Conservation (phyloP, 2,888 invertebrate genomes). For the Furcula furcula region DNA sequence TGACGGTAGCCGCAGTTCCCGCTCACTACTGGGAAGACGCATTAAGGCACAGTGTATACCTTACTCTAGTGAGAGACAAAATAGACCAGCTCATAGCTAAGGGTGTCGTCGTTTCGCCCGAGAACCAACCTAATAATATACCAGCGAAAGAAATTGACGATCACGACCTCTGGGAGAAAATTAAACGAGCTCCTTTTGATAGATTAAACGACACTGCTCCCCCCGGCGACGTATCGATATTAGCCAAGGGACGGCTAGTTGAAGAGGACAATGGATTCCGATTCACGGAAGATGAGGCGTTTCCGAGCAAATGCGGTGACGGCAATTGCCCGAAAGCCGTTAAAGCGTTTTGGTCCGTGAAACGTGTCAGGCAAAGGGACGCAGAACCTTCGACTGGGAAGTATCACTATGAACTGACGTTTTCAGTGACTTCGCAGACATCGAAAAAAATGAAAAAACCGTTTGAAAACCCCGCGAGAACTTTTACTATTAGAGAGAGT, state of each 20-base stretch:
- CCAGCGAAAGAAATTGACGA: conserved; percentile 61
- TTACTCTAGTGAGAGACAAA: conserved; percentile 83
- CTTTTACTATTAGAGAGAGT: conserved; percentile 83
- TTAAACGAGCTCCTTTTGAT: conserved; percentile 71
- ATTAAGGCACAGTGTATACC: conserved; percentile 84
- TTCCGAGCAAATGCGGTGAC: conserved; percentile 54
- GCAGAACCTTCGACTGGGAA: conserved; percentile 64
- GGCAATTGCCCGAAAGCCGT: conserved; percentile 77
- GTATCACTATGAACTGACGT: conserved; percentile 84
- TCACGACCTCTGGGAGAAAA: conserved; percentile 73
- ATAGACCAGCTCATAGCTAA: conserved; percentile 74
- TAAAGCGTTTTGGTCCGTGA: conserved; percentile 86
- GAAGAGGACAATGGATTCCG: conserved; percentile 73
- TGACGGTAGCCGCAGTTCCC: conserved; percentile 43
- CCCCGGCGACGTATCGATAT: conserved; percentile 84
- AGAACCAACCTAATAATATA: conserved; percentile 42
- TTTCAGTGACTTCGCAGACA: conserved; percentile 82
- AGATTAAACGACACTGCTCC: conserved; percentile 64
- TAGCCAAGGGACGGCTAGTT: conserved; percentile 84
- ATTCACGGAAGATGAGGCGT: conserved; percentile 76
- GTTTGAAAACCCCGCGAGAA: conserved; percentile 79
- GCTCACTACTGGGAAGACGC: conserved; percentile 85
- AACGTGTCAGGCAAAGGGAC: conserved; percentile 85
- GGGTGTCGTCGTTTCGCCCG: conserved; percentile 46
- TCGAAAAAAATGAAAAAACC: conserved; percentile 68